phyloP scores from a whole-genome alignment of 92 coral and sea anemone species.

The Palythoa caribaeorum region DNA sequence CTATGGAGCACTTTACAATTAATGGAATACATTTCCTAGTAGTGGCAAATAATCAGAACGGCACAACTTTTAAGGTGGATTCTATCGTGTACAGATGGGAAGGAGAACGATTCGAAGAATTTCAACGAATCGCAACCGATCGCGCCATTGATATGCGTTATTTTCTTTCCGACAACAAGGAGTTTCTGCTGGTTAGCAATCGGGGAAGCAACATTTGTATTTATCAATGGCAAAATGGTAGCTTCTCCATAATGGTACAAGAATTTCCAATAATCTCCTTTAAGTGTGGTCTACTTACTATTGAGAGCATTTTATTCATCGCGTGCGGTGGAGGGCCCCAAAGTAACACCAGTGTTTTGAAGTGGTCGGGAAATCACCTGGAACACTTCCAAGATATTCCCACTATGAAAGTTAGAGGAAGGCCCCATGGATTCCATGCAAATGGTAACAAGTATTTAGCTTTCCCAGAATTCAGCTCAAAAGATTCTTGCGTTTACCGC shows the following conservation, averaged over 20 bases:
- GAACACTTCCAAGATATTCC: neutral
- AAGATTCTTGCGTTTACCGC: neutral
- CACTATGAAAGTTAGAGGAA: neutral
- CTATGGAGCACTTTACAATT: neutral
- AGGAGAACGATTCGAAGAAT: neutral
- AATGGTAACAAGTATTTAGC: neutral
- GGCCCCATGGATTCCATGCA: neutral
- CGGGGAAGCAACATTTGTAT: neutral
- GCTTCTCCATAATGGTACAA: neutral
- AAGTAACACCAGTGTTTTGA: neutral
- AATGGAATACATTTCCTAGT: neutral
- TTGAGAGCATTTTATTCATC: neutral
- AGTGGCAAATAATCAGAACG: neutral
- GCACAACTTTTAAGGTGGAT: neutral
- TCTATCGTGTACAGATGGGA: slow-evolving; percentile 6
- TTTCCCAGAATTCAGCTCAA: neutral
- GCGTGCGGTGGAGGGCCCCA: neutral
- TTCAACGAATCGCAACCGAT: neutral
- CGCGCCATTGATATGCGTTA: neutral
- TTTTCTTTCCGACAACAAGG: neutral
- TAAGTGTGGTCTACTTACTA: neutral
- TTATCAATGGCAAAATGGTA: neutral
- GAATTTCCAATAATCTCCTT: neutral
- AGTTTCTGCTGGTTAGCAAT: neutral
- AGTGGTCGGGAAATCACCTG: neutral